Evolutionary conservation across 2,888 invertebrate genomes (phyloP), one percentile per base, ranked within the genome.

Genomic region (Lycia hirtaria): DNA sequence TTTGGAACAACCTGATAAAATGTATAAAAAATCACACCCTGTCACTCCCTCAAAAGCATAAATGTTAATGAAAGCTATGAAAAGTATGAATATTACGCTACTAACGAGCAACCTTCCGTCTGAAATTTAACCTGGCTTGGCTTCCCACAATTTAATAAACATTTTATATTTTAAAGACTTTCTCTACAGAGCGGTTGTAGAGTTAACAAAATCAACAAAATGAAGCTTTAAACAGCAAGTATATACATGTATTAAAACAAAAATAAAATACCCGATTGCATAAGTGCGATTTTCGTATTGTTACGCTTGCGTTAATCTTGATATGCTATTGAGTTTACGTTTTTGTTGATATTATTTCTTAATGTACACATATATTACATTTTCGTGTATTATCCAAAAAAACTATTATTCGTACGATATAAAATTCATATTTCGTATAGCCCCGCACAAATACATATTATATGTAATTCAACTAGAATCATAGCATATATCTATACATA

Each of bases 71-170:
- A 40, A 40, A 41, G 12, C 54, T 22, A 28, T 33, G 24, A 24
- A 45, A 54, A 40, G 47, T 48, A 38, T 12, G 47, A 48, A 37
- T 48, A 48, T 54, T 48, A 54, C 15, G 38, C 24, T 26, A 40
- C 40, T 54, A 54, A 54, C 41, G 54, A 54, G 41, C 47, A 33
- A 48, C 54, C 38, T 54, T 33, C 33, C 40, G 33, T 19, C 33
- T 26, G 40, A 47, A 48, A 54, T 48, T 41, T 54, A 47, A 54
- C 45, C 54, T 14, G 24, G 24, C 20, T 19, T 12, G 37, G 38
- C 47, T 48, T 33, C 33, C 40, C 32, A 15, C 47, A 40, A 41
- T 47, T 47, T 47, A 47, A 40, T 33, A 40, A 41, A 48, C 47
- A 33, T 40, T 54, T 48, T 47, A 54, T 32, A 19, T 40, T 35